Conservation (phyloP, 2,797 vertebrate species). For the Decapterus maruadsi region DNA sequence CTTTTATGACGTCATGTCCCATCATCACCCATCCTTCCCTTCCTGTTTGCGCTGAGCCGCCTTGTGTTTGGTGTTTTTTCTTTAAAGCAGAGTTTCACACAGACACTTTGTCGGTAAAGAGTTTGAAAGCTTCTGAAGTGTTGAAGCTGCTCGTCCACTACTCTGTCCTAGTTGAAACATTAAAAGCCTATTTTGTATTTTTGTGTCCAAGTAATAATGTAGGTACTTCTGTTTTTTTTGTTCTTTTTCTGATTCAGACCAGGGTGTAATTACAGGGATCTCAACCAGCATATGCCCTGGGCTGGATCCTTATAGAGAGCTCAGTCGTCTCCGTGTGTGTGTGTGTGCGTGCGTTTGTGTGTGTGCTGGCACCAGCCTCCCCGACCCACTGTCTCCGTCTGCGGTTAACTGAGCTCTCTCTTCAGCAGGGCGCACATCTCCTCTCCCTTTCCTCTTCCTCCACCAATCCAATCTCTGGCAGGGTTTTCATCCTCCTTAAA, state of each 20-base stretch:
- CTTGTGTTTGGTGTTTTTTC: not conserved
- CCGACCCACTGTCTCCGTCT: slow-evolving; percentile 77
- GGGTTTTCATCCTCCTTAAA: slow-evolving; percentile 21
- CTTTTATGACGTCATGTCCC: not conserved
- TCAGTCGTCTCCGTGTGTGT: slow-evolving; percentile 3
- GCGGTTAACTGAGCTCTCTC: slow-evolving; percentile 76
- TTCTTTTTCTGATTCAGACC: slow-evolving; percentile 52
- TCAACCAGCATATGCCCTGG: slow-evolving; percentile 56
- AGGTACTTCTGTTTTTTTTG: slow-evolving; percentile 44
- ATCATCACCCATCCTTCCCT: not conserved
- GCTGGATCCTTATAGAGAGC: slow-evolving; percentile 43
- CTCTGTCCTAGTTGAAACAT: not conserved
- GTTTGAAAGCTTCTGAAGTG: not conserved
- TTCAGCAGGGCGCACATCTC: slow-evolving; percentile 49
- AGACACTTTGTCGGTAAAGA: not conserved
- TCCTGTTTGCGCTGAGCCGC: not conserved
- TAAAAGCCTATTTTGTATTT: slow-evolving; percentile 9
- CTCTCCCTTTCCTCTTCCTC: slow-evolving; percentile 34
- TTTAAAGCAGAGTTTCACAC: not conserved
- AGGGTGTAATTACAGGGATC: slow-evolving; percentile 66
- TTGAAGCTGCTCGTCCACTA: slow-evolving; percentile 4
- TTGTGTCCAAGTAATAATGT: slow-evolving; percentile 18
- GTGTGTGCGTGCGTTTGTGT: slow-evolving; percentile 22
- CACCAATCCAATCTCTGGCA: slow-evolving; percentile 24
- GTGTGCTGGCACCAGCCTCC: slow-evolving; percentile 69